Evolutionary conservation across 2,888 invertebrate genomes (phyloP).

Genomic region (Chironomus riparius): DNA sequence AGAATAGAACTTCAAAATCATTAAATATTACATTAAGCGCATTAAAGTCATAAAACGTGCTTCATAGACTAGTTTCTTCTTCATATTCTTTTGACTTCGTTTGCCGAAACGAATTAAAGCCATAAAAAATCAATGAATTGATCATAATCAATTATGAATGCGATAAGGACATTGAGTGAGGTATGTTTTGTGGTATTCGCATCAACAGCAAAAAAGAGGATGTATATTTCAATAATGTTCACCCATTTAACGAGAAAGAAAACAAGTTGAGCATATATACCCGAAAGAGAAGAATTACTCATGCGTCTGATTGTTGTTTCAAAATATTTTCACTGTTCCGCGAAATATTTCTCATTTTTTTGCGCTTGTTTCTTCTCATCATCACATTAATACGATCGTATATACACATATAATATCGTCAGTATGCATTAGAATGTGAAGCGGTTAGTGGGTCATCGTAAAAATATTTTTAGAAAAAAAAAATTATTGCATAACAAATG

Average conservation of each 20-base stretch:
- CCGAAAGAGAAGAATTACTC: no score
- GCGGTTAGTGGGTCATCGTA: slow-evolving; percentile 24
- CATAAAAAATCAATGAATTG: background rate
- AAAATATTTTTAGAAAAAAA: slow-evolving; percentile 25
- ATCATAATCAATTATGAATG: slow-evolving; percentile 16
- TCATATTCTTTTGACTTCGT: background rate
- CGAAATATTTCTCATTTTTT: background rate
- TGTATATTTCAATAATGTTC: background rate
- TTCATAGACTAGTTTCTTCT: background rate
- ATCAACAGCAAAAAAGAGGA: no score
- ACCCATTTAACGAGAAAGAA: no score
- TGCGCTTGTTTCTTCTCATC: background rate
- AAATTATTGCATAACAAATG: slow-evolving; percentile 20
- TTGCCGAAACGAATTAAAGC: background rate
- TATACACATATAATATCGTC: no score
- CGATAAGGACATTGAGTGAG: slow-evolving; percentile 4
- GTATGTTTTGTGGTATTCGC: background rate
- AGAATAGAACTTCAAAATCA: no score
- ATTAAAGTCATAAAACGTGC: no score
- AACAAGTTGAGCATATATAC: no score
- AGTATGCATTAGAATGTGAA: background rate
- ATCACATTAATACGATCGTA: no score
- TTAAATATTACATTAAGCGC: no score
- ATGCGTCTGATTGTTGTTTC: background rate
- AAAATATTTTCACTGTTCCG: background rate